phyloP scores from a whole-genome alignment of 2,113 vertebrate genomes.

The Cinclus cinclus region DNA sequence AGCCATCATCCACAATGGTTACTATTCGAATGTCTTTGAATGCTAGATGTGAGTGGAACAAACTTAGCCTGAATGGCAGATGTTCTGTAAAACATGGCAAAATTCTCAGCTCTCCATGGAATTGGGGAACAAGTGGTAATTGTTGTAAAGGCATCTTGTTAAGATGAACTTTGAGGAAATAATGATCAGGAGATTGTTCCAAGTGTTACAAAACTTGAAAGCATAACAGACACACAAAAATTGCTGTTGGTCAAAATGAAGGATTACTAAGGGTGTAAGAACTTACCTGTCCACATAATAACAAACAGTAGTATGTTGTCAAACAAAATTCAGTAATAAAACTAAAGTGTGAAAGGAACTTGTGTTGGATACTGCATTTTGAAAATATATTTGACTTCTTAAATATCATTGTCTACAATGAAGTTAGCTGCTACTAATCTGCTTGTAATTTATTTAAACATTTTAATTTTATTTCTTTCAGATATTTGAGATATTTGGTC shows the following conservation, averaged over 20 bases:
- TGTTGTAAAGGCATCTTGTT: not conserved
- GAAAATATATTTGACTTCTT: not conserved
- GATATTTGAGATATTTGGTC: conserved; percentile 96
- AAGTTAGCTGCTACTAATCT: not conserved
- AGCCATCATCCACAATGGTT: not conserved
- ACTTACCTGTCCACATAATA: not conserved
- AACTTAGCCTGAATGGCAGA: not conserved
- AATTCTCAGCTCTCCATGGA: not conserved
- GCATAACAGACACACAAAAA: not conserved
- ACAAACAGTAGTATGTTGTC: not conserved
- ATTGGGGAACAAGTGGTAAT: not conserved
- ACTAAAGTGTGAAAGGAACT: not conserved
- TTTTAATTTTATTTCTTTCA: conserved; percentile 57
- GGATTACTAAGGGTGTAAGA: not conserved
- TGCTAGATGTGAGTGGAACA: not conserved
- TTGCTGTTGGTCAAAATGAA: not conserved
- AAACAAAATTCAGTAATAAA: not conserved
- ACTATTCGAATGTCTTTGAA: not conserved
- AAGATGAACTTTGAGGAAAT: not conserved
- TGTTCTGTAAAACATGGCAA: not conserved
- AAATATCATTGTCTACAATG: not conserved
- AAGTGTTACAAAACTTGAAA: not conserved
- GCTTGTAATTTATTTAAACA: not conserved
- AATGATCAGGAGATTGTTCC: not conserved
- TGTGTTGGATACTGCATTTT: not conserved